phyloP scores from a whole-genome alignment of 2,888 invertebrate species.

The Trileptium ribeirensis region DNA sequence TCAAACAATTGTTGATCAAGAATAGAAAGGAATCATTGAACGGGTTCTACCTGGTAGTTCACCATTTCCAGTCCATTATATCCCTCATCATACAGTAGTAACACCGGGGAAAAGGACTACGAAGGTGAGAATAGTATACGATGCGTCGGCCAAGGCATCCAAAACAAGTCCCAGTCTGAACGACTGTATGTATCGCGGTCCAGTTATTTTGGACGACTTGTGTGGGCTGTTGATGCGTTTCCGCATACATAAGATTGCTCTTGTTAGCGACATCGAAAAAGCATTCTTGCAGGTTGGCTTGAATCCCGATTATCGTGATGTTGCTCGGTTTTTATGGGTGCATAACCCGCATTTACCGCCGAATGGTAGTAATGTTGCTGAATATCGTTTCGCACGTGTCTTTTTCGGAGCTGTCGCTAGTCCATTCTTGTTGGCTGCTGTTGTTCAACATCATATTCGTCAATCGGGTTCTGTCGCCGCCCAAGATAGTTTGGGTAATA shows the following conservation, averaged over 20 bases:
- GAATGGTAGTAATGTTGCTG: slow-evolving; percentile 27
- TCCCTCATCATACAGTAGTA: slow-evolving; percentile 35
- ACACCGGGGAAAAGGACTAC: slow-evolving; percentile 26
- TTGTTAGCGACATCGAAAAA: slow-evolving; percentile 34
- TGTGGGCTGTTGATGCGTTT: neutral
- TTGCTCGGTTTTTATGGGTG: neutral
- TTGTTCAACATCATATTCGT: slow-evolving; percentile 26
- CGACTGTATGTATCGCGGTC: neutral
- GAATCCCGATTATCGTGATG: slow-evolving; percentile 28
- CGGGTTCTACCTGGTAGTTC: neutral
- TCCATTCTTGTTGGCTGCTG: slow-evolving; percentile 32
- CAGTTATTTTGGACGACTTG: neutral
- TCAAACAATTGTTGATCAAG: slow-evolving; percentile 20
- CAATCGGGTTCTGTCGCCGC: neutral
- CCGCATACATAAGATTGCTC: neutral
- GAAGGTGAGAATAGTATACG: slow-evolving; percentile 25
- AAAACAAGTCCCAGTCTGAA: neutral
- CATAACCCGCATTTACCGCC: neutral
- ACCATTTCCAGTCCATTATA: slow-evolving; percentile 24
- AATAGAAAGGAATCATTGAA: slow-evolving; percentile 24
- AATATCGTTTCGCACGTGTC: slow-evolving; percentile 32
- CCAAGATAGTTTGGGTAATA: neutral
- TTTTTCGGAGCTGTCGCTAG: slow-evolving; percentile 33
- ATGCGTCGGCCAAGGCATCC: neutral
- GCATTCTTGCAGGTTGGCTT: slow-evolving; percentile 38